A percentile compares a stretch with the other conserved stretches of the same genome.
Evolutionary conservation across 2,113 vertebrate genomes (phyloP).

Genomic region (Oreotrochilus melanogaster): DNA sequence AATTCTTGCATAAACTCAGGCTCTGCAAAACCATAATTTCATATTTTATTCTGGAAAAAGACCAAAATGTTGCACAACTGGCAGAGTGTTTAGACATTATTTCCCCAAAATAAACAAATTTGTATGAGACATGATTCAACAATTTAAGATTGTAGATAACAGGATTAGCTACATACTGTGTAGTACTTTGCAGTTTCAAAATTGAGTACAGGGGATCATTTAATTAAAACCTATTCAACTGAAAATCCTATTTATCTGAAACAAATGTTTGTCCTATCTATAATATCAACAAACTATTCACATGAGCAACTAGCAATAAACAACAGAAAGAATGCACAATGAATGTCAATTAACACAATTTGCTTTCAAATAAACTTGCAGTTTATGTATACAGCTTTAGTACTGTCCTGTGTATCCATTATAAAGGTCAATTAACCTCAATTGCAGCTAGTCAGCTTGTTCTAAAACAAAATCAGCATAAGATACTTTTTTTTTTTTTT

Average conservation of each 20-base stretch:
- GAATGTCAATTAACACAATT: slow-evolving; percentile 80
- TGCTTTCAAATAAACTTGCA: slow-evolving; percentile 71
- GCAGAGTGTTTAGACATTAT: slow-evolving; percentile 19
- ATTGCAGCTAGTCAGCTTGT: slow-evolving; percentile 61
- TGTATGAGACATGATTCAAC: background rate
- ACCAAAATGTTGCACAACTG: background rate
- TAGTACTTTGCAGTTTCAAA: slow-evolving; percentile 55
- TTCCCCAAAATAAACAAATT: slow-evolving; percentile 40
- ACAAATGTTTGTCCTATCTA: slow-evolving; percentile 77
- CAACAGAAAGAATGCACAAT: slow-evolving; percentile 73
- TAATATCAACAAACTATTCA: slow-evolving; percentile 78
- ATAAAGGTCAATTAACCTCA: slow-evolving; percentile 67
- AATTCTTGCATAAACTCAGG: background rate
- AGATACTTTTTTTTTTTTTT: background rate
- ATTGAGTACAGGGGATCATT: slow-evolving; percentile 60
- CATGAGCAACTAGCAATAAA: slow-evolving; percentile 78
- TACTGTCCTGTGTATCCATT: slow-evolving; percentile 67
- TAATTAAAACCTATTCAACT: slow-evolving; percentile 82
- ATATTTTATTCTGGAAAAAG: background rate
- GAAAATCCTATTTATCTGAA: slow-evolving; percentile 80
- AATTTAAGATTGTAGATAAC: slow-evolving; percentile 37
- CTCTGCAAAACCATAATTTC: background rate
- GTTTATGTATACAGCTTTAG: slow-evolving; percentile 56
- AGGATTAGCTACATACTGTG: slow-evolving; percentile 50
- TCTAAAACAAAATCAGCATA: slow-evolving; percentile 69